Conservation (phyloP, 2,797 vertebrate genomes). For the Sparus aurata region DNA sequence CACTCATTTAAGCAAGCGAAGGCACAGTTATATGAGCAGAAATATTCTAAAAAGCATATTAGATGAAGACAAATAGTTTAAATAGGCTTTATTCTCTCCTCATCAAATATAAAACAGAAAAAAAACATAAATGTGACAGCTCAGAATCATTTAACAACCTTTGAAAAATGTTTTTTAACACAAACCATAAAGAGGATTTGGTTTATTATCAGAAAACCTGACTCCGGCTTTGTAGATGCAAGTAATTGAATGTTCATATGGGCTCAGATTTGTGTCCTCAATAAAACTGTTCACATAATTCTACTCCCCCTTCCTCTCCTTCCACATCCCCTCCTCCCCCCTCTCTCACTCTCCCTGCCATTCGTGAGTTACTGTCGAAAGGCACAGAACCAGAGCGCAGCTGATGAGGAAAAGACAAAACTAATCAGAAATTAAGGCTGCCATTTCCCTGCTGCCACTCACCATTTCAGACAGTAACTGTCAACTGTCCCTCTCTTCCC, state of each 20-base stretch:
- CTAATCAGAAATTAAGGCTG: constrained; percentile 78
- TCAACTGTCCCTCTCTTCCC: constrained; percentile 30
- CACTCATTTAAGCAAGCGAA: constrained; percentile 43
- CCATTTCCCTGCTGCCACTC: constrained; percentile 76
- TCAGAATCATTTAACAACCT: constrained; percentile 17
- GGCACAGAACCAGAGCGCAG: constrained; percentile 23
- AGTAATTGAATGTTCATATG: constrained; percentile 57
- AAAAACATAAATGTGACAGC: constrained; percentile 15
- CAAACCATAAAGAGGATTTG: constrained; percentile 44
- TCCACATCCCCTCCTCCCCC: neutral
- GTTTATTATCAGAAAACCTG: constrained; percentile 42
- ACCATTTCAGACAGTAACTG: constrained; percentile 59
- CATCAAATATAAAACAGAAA: constrained; percentile 28
- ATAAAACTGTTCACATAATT: constrained; percentile 50
- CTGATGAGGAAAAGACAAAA: constrained; percentile 74
- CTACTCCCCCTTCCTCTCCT: neutral
- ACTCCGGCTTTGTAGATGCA: constrained; percentile 45
- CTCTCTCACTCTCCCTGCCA: constrained; percentile 3
- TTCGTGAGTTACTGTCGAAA: constrained; percentile 40
- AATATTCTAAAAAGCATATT: constrained; percentile 30
- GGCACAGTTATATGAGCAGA: constrained; percentile 24
- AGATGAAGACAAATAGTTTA: constrained; percentile 36
- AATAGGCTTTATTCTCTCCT: constrained; percentile 27
- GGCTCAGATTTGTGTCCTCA: constrained; percentile 56
- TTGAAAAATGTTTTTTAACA: constrained; percentile 16